These are phyloP conservation scores for Eupithecia centaureata DNA, from an alignment of 2,888 invertebrate species.

Conservation along the genomic window DNA sequence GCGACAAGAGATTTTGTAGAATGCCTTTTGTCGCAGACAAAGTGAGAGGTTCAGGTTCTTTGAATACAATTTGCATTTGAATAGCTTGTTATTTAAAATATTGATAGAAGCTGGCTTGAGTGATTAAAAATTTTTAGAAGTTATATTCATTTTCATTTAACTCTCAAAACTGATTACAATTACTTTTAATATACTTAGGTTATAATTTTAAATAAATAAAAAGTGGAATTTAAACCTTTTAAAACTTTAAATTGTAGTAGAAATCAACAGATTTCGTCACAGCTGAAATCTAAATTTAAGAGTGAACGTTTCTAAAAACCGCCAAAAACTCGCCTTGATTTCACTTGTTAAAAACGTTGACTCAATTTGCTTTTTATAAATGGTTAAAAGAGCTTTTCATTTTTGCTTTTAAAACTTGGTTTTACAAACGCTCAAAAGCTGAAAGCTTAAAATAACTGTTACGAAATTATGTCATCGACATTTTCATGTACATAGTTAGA, in stretches of 20 bases:
- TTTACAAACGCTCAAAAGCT: slow-evolving; percentile 54
- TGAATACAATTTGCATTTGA: not conserved
- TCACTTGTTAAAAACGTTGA: slow-evolving; percentile 61
- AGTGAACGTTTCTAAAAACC: slow-evolving; percentile 5
- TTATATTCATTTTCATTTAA: too few relatives aligned
- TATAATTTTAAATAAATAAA: too few relatives aligned
- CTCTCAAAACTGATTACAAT: too few relatives aligned
- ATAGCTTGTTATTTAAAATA: too few relatives aligned
- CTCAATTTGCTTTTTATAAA: slow-evolving; percentile 60
- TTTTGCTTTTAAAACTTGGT: slow-evolving; percentile 62
- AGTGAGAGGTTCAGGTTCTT: slow-evolving; percentile 3
- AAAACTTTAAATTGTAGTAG: not conserved
- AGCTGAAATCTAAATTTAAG: not conserved
- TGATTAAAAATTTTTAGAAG: too few relatives aligned
- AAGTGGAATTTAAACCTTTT: too few relatives aligned
- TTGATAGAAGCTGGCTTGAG: too few relatives aligned
- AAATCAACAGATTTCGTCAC: not conserved
- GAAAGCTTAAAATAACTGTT: slow-evolving; percentile 33
- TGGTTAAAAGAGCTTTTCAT: slow-evolving; percentile 59
- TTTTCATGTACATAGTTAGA: slow-evolving; percentile 32
- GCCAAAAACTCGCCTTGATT: slow-evolving; percentile 26
- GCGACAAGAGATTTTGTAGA: slow-evolving; percentile 51
- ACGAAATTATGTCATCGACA: slow-evolving; percentile 55
- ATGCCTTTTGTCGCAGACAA: slow-evolving; percentile 17
- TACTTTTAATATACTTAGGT: too few relatives aligned